Percentiles rank a stretch among this genome's conserved stretches.
These are phyloP conservation scores for Cryptus viduatorius DNA, from an alignment of 2,888 invertebrate species.

Conservation along the genomic window DNA sequence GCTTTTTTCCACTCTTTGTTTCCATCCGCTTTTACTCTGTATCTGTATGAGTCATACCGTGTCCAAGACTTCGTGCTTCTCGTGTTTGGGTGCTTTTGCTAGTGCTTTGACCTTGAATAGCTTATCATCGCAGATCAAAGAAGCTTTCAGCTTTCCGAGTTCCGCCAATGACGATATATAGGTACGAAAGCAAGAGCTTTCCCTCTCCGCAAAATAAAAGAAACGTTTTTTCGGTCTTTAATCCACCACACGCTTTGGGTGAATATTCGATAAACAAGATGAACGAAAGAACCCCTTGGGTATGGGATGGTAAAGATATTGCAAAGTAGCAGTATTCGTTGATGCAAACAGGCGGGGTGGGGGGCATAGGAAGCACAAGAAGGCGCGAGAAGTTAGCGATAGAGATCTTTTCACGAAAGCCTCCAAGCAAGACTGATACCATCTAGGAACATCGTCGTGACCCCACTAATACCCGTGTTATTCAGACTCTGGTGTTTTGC, in stretches of 20 bases:
- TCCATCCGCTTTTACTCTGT: background rate
- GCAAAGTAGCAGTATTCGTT: background rate
- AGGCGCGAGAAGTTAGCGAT: conserved; percentile 7
- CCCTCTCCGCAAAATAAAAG: background rate
- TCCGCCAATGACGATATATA: conserved; percentile 8
- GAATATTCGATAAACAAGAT: conserved; percentile 8
- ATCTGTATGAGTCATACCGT: background rate
- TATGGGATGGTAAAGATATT: background rate
- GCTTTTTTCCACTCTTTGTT: conserved; percentile 13
- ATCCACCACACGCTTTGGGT: conserved; percentile 1
- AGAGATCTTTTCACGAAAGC: conserved; percentile 37
- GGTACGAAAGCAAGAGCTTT: background rate
- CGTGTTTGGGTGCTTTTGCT: conserved; percentile 1
- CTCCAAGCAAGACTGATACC: background rate
- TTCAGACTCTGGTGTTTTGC: conserved; percentile 46
- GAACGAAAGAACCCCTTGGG: conserved; percentile 9
- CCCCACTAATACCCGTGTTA: conserved; percentile 21
- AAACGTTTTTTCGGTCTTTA: background rate
- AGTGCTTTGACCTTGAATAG: conserved; percentile 36
- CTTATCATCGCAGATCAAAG: conserved; percentile 42
- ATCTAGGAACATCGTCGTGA: conserved; percentile 21
- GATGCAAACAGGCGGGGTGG: background rate
- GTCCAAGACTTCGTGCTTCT: background rate
- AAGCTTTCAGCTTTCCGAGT: conserved; percentile 25
- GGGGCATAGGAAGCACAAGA: background rate